phyloP scores from a whole-genome alignment of 2,113 vertebrate genomes.

The Lepisosteus osseus region DNA sequence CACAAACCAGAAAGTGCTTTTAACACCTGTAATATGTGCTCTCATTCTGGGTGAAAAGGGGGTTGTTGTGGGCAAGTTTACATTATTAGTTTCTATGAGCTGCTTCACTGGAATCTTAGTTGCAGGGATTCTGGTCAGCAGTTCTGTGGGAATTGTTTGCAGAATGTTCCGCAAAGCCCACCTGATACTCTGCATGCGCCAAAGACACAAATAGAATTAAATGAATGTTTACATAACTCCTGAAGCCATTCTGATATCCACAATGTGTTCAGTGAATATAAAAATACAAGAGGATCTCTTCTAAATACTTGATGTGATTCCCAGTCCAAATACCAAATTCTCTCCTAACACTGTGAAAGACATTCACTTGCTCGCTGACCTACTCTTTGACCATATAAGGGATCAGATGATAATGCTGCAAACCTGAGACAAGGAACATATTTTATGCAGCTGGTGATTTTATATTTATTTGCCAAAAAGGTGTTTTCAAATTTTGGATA shows the following conservation, averaged over 20 bases:
- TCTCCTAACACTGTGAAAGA: constrained; percentile 10
- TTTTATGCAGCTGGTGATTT: constrained; percentile 61
- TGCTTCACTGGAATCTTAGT: too few relatives aligned
- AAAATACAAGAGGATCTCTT: constrained; percentile 53
- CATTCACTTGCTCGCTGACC: background rate
- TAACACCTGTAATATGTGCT: too few relatives aligned
- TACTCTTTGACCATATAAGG: constrained; percentile 61
- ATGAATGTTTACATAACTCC: constrained; percentile 50
- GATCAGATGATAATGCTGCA: constrained; percentile 23
- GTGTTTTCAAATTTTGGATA: constrained; percentile 60
- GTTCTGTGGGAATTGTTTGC: too few relatives aligned
- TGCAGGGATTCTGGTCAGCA: too few relatives aligned
- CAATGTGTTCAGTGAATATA: constrained; percentile 45
- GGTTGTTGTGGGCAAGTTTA: too few relatives aligned
- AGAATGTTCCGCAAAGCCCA: too few relatives aligned
- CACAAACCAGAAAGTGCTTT: too few relatives aligned
- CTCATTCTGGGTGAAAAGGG: too few relatives aligned
- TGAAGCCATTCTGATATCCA: constrained; percentile 47
- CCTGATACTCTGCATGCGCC: too few relatives aligned
- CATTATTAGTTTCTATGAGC: too few relatives aligned
- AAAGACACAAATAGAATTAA: constrained; percentile 44
- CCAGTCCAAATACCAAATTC: constrained; percentile 36
- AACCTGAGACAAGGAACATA: constrained; percentile 50
- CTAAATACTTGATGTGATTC: constrained; percentile 56
- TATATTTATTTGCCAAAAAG: constrained; percentile 42